Percentiles rank a stretch among this genome's conserved stretches.
phyloP scores from a whole-genome alignment of 2,797 vertebrate species.

The Pteronotus mesoamericanus region DNA sequence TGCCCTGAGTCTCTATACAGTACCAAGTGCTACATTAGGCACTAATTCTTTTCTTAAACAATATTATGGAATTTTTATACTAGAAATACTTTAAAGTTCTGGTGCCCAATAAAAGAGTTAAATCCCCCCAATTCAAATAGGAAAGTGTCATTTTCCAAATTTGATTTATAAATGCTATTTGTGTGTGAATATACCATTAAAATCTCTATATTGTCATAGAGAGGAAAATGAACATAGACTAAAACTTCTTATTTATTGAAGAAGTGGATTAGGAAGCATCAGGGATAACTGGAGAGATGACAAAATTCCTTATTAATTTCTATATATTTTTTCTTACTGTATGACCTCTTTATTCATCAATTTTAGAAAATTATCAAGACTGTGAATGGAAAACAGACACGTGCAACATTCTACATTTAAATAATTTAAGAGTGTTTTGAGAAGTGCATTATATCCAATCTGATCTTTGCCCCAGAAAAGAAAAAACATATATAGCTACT shows the following conservation, averaged over 20 bases:
- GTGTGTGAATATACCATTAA: neutral
- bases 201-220: neutral
- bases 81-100: neutral
- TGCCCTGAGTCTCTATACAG: neutral
- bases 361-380: conserved; percentile 20
- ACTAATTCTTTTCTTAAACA: neutral
- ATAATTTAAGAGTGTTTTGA: neutral
- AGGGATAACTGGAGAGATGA: neutral
- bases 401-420: neutral
- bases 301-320: neutral
- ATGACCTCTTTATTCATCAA: neutral
- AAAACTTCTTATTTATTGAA: neutral
- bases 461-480: neutral
- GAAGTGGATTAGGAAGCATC: neutral
- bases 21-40: neutral
- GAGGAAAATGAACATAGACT: neutral
- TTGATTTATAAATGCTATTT: neutral
- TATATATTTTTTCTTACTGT: neutral
- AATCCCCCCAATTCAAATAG: neutral
- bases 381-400: neutral
- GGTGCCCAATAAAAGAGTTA: neutral
- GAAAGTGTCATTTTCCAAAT: neutral
- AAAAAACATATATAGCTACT: neutral
- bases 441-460: neutral
- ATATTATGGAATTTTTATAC: neutral